phyloP scores from a whole-genome alignment of 2,113 vertebrate species.

The Elgaria multicarinata region DNA sequence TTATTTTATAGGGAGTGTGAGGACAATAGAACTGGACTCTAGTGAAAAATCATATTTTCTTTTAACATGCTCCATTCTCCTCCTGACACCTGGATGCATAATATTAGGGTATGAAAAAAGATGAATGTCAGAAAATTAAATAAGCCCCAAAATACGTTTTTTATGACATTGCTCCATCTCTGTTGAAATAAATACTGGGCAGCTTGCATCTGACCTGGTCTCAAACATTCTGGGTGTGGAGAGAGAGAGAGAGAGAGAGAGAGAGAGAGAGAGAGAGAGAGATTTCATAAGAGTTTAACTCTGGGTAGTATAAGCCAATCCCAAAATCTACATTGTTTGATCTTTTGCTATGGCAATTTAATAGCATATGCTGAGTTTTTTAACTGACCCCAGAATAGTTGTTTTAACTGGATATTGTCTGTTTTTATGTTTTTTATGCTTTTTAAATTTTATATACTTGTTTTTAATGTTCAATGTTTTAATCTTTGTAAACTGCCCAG shows the following conservation, averaged over 20 bases:
- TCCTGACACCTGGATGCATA: constrained; percentile 30
- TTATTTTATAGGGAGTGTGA: background rate
- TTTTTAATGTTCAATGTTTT: too few species aligned
- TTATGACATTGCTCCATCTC: background rate
- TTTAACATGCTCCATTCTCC: constrained; percentile 5
- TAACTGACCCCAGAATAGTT: too few species aligned
- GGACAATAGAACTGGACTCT: background rate
- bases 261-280: too few species aligned
- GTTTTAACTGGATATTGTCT: too few species aligned
- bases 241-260: too few species aligned
- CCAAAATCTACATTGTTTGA: background rate
- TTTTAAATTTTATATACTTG: too few species aligned
- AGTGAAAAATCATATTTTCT: constrained; percentile 43
- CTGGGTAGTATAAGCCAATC: background rate
- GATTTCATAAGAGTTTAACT: too few species aligned
- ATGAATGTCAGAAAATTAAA: constrained; percentile 27
- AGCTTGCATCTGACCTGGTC: background rate
- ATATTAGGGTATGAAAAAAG: constrained; percentile 45
- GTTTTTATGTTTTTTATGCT: too few species aligned
- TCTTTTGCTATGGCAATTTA: background rate
- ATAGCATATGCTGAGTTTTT: too few species aligned
- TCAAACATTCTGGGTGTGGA: background rate
- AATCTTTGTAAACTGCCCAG: too few species aligned
- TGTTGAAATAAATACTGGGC: background rate
- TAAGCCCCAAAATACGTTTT: background rate